Conservation (phyloP, 2,113 vertebrate genomes). For the Odocoileus virginianus region DNA sequence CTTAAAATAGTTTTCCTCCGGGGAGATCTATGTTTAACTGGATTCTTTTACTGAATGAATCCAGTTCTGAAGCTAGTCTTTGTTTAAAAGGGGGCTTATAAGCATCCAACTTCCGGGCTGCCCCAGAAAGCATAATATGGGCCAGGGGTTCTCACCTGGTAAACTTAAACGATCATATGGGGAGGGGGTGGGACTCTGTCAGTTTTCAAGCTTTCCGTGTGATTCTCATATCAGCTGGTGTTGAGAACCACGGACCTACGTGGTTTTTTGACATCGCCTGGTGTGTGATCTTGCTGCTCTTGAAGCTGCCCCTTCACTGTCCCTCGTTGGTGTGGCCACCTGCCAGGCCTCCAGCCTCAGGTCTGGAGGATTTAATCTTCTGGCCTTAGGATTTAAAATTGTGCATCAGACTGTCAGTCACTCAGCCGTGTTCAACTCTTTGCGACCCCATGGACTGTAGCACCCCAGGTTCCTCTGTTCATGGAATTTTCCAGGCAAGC, state of each 20-base stretch:
- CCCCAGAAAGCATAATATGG: background rate
- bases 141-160: background rate
- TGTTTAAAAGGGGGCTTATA: background rate
- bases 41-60: background rate
- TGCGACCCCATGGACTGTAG: background rate
- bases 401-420: background rate
- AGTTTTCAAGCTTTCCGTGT: background rate
- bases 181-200: background rate
- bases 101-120: background rate
- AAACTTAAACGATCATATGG: background rate
- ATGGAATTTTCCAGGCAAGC: background rate
- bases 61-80: background rate
- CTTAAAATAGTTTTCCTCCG: constrained; percentile 15
- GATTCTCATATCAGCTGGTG: background rate
- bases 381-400: background rate
- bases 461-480: background rate
- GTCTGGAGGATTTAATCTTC: background rate
- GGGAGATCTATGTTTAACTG: background rate
- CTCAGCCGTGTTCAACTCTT: background rate
- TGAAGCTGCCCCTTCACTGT: background rate
- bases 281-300: background rate
- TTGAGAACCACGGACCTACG: background rate
- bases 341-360: background rate
- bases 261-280: background rate
- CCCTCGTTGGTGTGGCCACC: background rate